These are phyloP conservation scores for Saccostrea echinata DNA, from an alignment of 1,140 invertebrate genomes.

Conservation along the genomic window DNA sequence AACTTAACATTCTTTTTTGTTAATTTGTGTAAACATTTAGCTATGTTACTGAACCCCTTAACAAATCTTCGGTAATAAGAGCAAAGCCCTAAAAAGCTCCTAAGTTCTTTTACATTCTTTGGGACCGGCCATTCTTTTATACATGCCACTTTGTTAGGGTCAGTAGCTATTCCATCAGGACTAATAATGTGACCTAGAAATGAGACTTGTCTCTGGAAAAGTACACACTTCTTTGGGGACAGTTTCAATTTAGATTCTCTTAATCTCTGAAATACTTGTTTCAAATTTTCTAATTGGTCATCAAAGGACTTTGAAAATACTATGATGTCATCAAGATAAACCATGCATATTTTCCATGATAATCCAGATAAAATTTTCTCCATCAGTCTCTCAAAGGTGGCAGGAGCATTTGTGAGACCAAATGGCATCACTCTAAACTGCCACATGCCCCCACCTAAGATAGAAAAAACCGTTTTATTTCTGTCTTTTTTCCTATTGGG, in stretches of 20 bases:
- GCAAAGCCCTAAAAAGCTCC: too few relatives aligned
- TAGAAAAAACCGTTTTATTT: conserved; percentile 50
- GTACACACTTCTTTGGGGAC: conserved; percentile 45
- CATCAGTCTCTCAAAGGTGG: too few relatives aligned
- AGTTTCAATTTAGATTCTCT: too few relatives aligned
- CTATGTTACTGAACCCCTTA: too few relatives aligned
- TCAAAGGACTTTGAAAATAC: conserved; percentile 46
- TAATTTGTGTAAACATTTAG: too few relatives aligned
- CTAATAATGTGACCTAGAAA: too few relatives aligned
- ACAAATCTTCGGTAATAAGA: too few relatives aligned
- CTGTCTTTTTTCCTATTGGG: conserved; percentile 26
- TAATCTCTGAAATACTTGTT: too few relatives aligned
- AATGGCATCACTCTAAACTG: too few relatives aligned
- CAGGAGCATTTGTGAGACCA: too few relatives aligned
- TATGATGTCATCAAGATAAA: conserved; percentile 56
- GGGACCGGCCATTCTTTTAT: conserved; percentile 53
- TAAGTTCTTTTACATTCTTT: conserved; percentile 41
- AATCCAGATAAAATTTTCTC: too few relatives aligned
- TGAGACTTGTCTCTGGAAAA: conserved; percentile 47
- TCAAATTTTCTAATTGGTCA: conserved; percentile 29
- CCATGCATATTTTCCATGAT: conserved; percentile 22
- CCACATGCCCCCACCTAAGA: too few relatives aligned
- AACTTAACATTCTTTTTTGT: conserved; percentile 55
- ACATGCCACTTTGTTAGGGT: conserved; percentile 46
- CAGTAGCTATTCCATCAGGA: conserved; percentile 42